Evolutionary conservation across 2,797 vertebrate species (phyloP), one percentile per base, ranked within the genome.

Genomic region (Chaenodraco wilsoni): DNA sequence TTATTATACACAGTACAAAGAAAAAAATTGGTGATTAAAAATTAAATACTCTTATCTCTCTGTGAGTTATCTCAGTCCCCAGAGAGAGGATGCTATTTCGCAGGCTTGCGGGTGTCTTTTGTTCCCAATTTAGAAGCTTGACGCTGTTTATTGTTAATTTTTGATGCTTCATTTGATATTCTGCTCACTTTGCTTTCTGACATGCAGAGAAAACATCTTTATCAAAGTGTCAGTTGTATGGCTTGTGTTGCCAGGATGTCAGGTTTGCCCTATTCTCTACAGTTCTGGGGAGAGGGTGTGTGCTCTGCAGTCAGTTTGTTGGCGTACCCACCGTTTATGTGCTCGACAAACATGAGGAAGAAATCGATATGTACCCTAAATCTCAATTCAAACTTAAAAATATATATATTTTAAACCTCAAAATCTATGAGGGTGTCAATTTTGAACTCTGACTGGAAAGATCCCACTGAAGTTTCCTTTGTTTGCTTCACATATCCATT

Each of bases 11-110:
- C 76, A 88, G 91, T 89, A 94, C 92, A 94, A 94, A 94, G 92
- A 93, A 92, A 94, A 93, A 94, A 95, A 92, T 93, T 88, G 89
- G 79, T 94, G 93, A 95, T 95, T 94, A 95, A 94, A 94, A 95
- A 95, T 95, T 92, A 94, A 95, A 93, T 91, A 92, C 88, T 91
- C 91, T 93, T 95, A 93, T 95, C 92, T 94, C 89, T 92, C 89
- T 84, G 88, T 79, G 93, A 93, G 93, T 94, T 94, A 95, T 92
- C 74, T 88, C 78, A 41, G 90, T 95, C 94, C 92, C 90, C 84
- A 81, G 92, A 91, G 95, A 92, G 90, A 90, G 86, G 92, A 93
- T 92, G 91, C 92, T 94, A 91, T 95, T 94, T 92, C 93, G 88
- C 91, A 85, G 90, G 91, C 93, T 94, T 87, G 90, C 85, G 90